These are phyloP conservation scores for Pteria penguin DNA, from an alignment of 2,888 invertebrate species.

Conservation along the genomic window DNA sequence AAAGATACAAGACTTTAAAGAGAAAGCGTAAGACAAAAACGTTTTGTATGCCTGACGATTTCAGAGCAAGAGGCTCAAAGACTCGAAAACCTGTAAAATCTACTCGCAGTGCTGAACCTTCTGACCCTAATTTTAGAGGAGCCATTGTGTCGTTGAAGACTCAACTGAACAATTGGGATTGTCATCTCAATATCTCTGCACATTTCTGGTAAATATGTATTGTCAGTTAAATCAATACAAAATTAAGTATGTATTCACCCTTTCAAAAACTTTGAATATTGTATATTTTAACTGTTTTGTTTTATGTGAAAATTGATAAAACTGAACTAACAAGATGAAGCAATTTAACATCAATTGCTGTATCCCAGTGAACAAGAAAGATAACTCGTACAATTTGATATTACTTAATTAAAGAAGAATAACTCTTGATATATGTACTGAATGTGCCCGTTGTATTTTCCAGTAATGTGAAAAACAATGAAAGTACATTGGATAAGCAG, in stretches of 20 bases:
- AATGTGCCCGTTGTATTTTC: not conserved
- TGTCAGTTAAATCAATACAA: too few relatives aligned
- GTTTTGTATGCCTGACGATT: not conserved
- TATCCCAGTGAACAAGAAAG: too few relatives aligned
- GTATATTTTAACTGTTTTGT: too few relatives aligned
- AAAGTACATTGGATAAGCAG: not conserved
- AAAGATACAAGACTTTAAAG: too few relatives aligned
- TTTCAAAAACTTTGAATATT: too few relatives aligned
- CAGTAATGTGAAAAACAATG: conserved; percentile 23
- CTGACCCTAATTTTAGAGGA: conserved; percentile 72
- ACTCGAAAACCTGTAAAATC: conserved; percentile 62
- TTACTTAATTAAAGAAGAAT: not conserved
- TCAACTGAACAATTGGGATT: conserved; percentile 52
- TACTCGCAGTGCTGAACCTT: conserved; percentile 57
- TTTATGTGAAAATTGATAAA: too few relatives aligned
- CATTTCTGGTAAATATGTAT: conserved; percentile 71
- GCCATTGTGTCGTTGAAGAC: conserved; percentile 67
- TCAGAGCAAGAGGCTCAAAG: not conserved
- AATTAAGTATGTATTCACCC: too few relatives aligned
- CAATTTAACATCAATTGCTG: too few relatives aligned
- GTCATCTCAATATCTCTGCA: conserved; percentile 63
- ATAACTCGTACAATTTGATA: too few relatives aligned
- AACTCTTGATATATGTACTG: not conserved
- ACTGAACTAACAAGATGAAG: too few relatives aligned
- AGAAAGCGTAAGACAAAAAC: not conserved